Evolutionary conservation across 2,113 vertebrate species (phyloP), one percentile per base, ranked within the genome.

Genomic region (Theropithecus gelada): DNA sequence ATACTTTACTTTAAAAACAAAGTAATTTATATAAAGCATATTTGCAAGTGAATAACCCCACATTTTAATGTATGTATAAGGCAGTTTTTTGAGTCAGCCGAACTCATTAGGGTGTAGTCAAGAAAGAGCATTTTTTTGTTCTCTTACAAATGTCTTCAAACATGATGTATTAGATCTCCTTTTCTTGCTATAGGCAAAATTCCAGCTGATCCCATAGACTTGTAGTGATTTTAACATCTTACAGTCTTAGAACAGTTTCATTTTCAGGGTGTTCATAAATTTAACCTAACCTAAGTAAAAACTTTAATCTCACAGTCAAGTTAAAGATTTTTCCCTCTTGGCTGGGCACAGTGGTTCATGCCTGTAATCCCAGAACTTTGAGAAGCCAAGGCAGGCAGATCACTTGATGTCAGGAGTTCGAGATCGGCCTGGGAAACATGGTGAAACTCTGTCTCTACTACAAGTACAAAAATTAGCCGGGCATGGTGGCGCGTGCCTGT

Each of bases 1-100:
- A 20, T 72, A 66, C 22, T 86, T 70, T 80, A 91, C 25, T 82
- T 82, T 83, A 66, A 96, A 88, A 96, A 45, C 25, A 80, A 93
- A 85, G 20, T 40, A 30, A 81, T 90, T 83, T 80, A 76, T 76
- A 35, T 59, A 75, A 90, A 84, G 57, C 6, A 50, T 64, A 94
- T 91, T 88, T 95, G 27, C 55, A 84, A 78, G 23, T 79, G 52
- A 90, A 45, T 88, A 18, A 66, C 70, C 10, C 57, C n/a, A 52
- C 72, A 90, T 59, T 96, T 91, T 91, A 68, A 91, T 79, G 32
- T 38, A 22, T 30, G 22, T 66, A 43, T 57, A 57, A 61, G 27
- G 57, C 22, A 48, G 32, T 27, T 64, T 84, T 87, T 61, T 68
- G 50, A 90, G 22, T 78, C 2, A 27, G 22, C 43, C 59, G 13